Conservation (phyloP, 2,113 vertebrate species). For the Amphiprion ocellaris region DNA sequence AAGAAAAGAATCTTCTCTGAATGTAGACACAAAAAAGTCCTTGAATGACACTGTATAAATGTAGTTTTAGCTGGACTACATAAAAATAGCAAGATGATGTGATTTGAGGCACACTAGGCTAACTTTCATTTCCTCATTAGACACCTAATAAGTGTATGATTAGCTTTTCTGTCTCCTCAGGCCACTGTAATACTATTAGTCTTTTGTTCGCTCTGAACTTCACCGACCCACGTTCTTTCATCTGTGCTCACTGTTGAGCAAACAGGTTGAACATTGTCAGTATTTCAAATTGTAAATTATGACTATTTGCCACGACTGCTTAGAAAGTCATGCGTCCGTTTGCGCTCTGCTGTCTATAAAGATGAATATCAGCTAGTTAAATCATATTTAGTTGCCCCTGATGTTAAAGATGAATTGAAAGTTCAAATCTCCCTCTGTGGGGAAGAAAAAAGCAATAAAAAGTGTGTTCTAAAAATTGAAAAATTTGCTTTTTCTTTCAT, state of each 20-base stretch:
- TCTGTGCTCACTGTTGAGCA: conserved; percentile 12
- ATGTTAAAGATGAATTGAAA: too few relatives aligned
- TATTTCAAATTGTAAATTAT: conserved; percentile 3
- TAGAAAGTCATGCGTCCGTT: conserved; percentile 2
- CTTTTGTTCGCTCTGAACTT: conserved; percentile 21
- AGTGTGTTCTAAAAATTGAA: background rate
- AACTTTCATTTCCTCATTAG: conserved; percentile 27
- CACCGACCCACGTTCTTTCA: conserved; percentile 1
- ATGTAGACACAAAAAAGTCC: background rate
- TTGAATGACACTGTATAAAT: conserved; percentile 3
- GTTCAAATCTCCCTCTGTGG: too few relatives aligned
- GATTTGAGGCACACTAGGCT: conserved; percentile 31
- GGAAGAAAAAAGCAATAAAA: background rate
- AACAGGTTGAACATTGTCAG: conserved; percentile 6
- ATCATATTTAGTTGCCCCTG: background rate
- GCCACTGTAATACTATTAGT: conserved; percentile 19
- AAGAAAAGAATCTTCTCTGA: conserved; percentile 9
- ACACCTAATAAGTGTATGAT: conserved; percentile 38
- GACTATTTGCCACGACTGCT: background rate
- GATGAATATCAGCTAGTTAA: background rate
- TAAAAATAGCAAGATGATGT: conserved; percentile 19
- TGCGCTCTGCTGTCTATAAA: background rate
- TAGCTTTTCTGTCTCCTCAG: conserved; percentile 27
- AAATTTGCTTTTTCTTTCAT: too few relatives aligned
- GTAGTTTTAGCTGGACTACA: background rate